Base-by-base conservation (phyloP, 1,140 invertebrate species). In the Drosophila trapezifrons region DNA sequence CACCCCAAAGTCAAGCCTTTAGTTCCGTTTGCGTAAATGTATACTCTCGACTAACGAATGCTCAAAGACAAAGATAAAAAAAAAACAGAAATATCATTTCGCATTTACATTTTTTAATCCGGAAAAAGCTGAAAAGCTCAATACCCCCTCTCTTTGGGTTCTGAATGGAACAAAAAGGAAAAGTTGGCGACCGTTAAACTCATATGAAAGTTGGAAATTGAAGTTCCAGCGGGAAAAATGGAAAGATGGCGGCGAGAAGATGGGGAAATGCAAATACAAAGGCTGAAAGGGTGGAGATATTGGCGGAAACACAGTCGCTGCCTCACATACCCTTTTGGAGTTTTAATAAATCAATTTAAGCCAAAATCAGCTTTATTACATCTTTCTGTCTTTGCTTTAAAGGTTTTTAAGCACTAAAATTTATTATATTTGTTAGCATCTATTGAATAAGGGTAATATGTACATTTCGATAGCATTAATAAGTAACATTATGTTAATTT, bases 181-280 rank as follows among this genome's bases (percentile, higher is more conserved):
- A 40, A 54, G 35, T 40, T 54, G 40, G 78, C 76, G 77, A 67
- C 46, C 71, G 65, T 72, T 81, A 64, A 77, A 69, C 80, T 82
- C 75, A 57, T 72, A 80, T 83, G 80, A 55, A 80, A 84, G 71
- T 73, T 76, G 62, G 51, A 71, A 76, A 84, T 84, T 76, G 65
- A 76, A 83, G 80, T 82, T 78, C 43, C 79, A 47, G 63, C 46
- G 54, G 29, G 27, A 45, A 46, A 45, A 13, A 12, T 18, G n/a
- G 27, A 17, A 45, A 12, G 29, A 29, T 15, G 40, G 7, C 2
- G 9, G 15, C 37, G n/a, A n/a, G n/a, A n/a, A n/a, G n/a, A n/a
- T n/a, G 35, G 20, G 13, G n/a, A 22, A 54, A 37, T 20, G 52
- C 4, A 35, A 42, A 42, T 17, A 42, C 25, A 29, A 47, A 54